Conservation (phyloP, 1,140 invertebrate genomes). For the Rhopalosiphum maidis region DNA sequence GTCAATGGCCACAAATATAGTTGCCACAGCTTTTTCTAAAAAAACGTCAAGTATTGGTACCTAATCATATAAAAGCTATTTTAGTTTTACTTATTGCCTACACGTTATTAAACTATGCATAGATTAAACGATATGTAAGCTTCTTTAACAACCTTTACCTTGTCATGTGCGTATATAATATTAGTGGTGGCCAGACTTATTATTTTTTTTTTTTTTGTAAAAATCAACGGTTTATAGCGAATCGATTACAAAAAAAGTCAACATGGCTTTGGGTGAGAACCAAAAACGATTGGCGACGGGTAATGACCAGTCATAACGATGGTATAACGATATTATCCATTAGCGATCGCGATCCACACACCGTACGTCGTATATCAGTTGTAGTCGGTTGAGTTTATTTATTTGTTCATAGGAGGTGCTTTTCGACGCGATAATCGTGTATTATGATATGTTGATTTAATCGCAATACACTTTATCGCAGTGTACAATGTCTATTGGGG, state of each 20-base stretch:
- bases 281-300: not conserved
- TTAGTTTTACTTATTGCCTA: not conserved
- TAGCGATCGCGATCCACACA: no score
- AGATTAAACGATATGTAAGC: not conserved
- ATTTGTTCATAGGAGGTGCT: not conserved
- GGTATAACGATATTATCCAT: not conserved
- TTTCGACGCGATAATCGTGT: not conserved
- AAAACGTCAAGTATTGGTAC: not conserved
- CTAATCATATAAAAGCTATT: not conserved
- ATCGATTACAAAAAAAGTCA: not conserved
- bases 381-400: not conserved
- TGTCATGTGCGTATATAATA: not conserved
- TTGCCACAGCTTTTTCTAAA: not conserved
- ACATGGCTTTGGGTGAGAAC: not conserved
- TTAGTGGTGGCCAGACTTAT: not conserved
- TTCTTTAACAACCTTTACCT: not conserved
- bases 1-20: not conserved
- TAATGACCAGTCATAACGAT: not conserved
- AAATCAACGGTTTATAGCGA: not conserved
- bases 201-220: not conserved
- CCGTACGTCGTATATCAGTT: no score
- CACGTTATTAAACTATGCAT: not conserved
- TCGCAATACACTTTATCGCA: not conserved
- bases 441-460: not conserved
- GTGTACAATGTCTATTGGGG: not conserved